A percentile compares a stretch with the other conserved stretches of the same genome.
phyloP scores from a whole-genome alignment of 2,113 vertebrate genomes.

The Coptodon rendalli region DNA sequence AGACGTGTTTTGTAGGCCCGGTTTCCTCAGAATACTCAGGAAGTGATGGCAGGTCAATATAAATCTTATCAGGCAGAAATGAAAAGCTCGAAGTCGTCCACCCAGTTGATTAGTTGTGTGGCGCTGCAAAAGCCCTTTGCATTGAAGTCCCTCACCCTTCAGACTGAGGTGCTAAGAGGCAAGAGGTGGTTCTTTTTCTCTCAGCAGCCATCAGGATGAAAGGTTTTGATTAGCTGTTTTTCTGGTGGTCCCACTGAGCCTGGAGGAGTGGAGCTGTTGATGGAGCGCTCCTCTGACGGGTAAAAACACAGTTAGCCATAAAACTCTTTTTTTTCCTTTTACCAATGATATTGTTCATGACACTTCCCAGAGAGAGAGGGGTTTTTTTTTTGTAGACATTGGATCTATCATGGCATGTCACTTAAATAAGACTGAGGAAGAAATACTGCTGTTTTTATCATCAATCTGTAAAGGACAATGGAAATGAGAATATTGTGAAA shows the following conservation, averaged over 20 bases:
- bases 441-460: background rate
- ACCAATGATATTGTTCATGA: background rate
- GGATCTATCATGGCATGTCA: background rate
- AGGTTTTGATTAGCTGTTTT: slow-evolving; percentile 50
- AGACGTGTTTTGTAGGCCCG: background rate
- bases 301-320: background rate
- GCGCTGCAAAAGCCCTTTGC: background rate
- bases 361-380: background rate
- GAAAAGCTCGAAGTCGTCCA: background rate
- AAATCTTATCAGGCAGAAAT: background rate
- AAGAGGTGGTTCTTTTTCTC: background rate
- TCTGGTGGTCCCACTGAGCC: slow-evolving; percentile 8
- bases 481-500: background rate
- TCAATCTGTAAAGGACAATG: background rate
- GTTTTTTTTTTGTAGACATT: rapidly evolving
- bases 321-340: background rate
- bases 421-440: background rate
- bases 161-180: background rate
- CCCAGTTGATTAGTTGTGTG: background rate
- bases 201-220: slow-evolving; percentile 41
- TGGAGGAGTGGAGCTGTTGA: slow-evolving; percentile 12
- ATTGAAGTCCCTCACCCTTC: background rate
- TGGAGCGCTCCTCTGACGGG: background rate
- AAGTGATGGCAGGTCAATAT: background rate
- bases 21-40: background rate